phyloP scores from a whole-genome alignment of 2,113 vertebrate genomes.

The Corapipo altera region DNA sequence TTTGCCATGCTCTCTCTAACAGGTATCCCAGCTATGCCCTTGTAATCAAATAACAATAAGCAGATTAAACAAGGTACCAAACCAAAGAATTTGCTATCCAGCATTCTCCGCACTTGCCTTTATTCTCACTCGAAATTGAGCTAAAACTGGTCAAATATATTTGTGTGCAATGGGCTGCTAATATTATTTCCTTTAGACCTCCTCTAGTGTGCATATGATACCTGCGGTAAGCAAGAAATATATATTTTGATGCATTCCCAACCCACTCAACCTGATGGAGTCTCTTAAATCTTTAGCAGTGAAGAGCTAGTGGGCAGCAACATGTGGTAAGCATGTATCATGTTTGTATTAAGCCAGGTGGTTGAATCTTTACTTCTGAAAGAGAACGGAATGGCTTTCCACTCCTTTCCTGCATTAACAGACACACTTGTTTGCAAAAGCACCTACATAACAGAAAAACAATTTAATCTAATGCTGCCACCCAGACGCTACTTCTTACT shows the following conservation, averaged over 20 bases:
- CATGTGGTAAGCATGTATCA: not conserved
- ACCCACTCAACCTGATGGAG: not conserved
- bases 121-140: not conserved
- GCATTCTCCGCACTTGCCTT: not conserved
- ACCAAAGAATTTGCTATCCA: not conserved
- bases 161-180: not conserved
- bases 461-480: not conserved
- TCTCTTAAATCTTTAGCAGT: not conserved
- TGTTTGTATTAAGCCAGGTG: not conserved
- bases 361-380: not conserved
- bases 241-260: not conserved
- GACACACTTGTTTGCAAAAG: not conserved
- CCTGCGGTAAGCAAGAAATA: not conserved
- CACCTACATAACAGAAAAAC: accelerated
- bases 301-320: not conserved
- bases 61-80: not conserved
- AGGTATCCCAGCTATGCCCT: not conserved
- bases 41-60: not conserved
- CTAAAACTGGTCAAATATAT: not conserved
- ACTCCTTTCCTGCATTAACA: not conserved
- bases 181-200: not conserved
- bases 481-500: not conserved
- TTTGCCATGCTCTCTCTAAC: not conserved
- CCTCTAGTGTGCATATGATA: not conserved
- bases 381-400: not conserved